Percentiles rank a stretch among this genome's conserved stretches.
Evolutionary conservation across 1,140 invertebrate species (phyloP).

Genomic region (Aphaenogaster ashmeadi): DNA sequence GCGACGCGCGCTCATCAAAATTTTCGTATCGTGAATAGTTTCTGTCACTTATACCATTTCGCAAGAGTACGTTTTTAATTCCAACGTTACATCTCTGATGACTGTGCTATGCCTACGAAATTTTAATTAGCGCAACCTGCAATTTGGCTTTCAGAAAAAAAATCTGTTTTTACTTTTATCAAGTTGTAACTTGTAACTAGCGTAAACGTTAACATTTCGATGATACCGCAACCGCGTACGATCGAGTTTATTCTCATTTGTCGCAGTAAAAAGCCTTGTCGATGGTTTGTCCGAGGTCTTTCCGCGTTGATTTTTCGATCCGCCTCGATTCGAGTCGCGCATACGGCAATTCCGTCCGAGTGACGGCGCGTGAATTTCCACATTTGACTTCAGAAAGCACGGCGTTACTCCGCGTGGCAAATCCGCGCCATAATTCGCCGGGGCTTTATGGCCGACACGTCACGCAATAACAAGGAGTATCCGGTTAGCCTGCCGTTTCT

Average conservation of each 20-base stretch:
- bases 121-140: conserved; percentile 19
- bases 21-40: conserved; percentile 1
- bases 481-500: conserved; percentile 63
- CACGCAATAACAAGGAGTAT: conserved; percentile 67
- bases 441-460: conserved; percentile 58
- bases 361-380: conserved; percentile 41
- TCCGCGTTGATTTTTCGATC: conserved; percentile 1
- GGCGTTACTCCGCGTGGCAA: conserved; percentile 38
- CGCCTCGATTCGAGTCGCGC: not conserved
- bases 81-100: not conserved
- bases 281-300: not conserved
- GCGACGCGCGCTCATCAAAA: not conserved
- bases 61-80: conserved; percentile 29
- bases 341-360: not conserved
- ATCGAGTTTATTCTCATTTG: not conserved
- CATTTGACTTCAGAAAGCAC: conserved; percentile 44
- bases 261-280: not conserved
- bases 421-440: conserved; percentile 54
- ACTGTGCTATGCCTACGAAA: not conserved
- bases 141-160: not conserved
- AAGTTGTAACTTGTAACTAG: not conserved
- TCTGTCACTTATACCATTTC: not conserved
- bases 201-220: conserved; percentile 12
- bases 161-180: not conserved
- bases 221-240: not conserved